Percentiles rank a stretch among this genome's conserved stretches.
phyloP scores from a whole-genome alignment of 2,113 vertebrate species.

The Hypocryptadius cinnamomeus region DNA sequence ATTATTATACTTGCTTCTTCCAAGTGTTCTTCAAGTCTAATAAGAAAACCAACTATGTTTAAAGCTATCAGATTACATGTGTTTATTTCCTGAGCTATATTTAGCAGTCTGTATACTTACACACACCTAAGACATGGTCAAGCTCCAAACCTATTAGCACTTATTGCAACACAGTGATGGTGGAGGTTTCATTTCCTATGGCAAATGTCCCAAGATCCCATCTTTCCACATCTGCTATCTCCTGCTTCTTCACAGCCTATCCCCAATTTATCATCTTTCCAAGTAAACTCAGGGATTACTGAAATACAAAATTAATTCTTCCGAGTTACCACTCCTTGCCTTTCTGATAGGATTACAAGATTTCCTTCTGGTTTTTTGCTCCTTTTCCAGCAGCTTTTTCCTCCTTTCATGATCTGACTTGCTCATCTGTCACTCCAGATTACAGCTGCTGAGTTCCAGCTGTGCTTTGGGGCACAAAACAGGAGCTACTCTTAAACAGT shows the following conservation, averaged over 20 bases:
- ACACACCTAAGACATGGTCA: background rate
- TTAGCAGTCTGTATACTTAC: background rate
- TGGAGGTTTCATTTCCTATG: slow-evolving; percentile 15
- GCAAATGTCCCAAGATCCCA: background rate
- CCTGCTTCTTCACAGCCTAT: background rate
- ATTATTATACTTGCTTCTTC: background rate
- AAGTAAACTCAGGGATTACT: background rate
- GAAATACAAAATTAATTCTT: background rate
- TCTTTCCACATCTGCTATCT: background rate
- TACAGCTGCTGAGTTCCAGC: slow-evolving; percentile 3
- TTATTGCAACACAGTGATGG: background rate
- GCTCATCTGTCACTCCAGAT: slow-evolving; percentile 26
- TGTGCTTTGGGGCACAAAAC: background rate
- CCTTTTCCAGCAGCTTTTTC: background rate
- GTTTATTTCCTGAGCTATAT: slow-evolving; percentile 35
- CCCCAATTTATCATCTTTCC: background rate
- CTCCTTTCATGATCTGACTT: slow-evolving; percentile 38
- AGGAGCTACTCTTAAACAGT: background rate
- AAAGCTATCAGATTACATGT: background rate
- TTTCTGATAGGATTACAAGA: background rate
- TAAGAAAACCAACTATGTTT: background rate
- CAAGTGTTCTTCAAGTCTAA: background rate
- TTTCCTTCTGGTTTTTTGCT: background rate
- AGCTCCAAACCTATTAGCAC: background rate
- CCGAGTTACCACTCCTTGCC: background rate